These are phyloP conservation scores for Anthopleura xanthogrammica DNA, from an alignment of 92 coral and sea anemone genomes.

Conservation along the genomic window DNA sequence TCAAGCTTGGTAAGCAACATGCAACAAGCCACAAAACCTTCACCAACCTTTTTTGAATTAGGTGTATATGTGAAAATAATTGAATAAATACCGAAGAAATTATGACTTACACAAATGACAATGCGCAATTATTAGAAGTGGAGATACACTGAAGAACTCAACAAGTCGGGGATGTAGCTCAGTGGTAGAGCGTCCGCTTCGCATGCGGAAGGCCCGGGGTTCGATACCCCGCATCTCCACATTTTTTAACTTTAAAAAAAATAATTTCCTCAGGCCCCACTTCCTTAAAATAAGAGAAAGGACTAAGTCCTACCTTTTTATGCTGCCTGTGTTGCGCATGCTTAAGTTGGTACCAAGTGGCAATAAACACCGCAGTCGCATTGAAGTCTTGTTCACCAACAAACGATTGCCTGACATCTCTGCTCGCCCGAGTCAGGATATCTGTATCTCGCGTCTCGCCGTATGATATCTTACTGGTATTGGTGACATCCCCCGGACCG, in stretches of 20 bases:
- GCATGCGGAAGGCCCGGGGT: slow-evolving; percentile 99
- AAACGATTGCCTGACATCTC: slow-evolving; percentile 68
- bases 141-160: background rate
- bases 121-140: too few species aligned
- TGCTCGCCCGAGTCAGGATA: slow-evolving; percentile 58
- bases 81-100: too few species aligned
- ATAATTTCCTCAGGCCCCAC: background rate
- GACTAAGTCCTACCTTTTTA: slow-evolving; percentile 43
- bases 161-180: slow-evolving; percentile 95
- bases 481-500: slow-evolving; percentile 46
- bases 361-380: slow-evolving; percentile 78
- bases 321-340: slow-evolving; percentile 44
- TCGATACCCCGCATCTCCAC: slow-evolving; percentile 99
- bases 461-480: slow-evolving; percentile 51
- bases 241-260: background rate
- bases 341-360: slow-evolving; percentile 73
- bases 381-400: slow-evolving; percentile 47
- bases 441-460: slow-evolving; percentile 57
- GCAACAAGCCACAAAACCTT: too few species aligned
- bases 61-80: too few species aligned
- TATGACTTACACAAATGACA: too few species aligned
- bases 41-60: too few species aligned
- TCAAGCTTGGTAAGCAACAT: too few species aligned
- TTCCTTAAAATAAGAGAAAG: background rate
- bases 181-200: slow-evolving; percentile 99